Evolutionary conservation across 2,113 vertebrate species (phyloP).

Genomic region (Orcinus orca): DNA sequence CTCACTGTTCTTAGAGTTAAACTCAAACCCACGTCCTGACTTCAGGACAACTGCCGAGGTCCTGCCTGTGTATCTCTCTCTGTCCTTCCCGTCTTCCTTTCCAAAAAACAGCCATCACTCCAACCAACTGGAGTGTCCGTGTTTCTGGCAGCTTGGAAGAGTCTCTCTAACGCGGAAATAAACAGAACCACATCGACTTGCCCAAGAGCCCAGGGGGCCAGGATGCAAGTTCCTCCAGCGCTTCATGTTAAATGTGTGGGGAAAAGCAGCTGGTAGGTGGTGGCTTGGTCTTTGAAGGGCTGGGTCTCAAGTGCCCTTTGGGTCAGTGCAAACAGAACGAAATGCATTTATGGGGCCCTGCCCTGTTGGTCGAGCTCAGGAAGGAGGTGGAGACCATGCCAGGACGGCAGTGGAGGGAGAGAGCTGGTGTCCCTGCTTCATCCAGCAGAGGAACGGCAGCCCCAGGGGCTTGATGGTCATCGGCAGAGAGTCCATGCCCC

Average conservation of each 20-base stretch:
- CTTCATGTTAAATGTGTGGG: not conserved
- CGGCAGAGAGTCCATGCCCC: fast-evolving
- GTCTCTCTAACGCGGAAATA: not conserved
- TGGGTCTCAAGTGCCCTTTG: not conserved
- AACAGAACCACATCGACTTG: not conserved
- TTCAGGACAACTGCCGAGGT: not conserved
- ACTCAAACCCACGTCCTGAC: not conserved
- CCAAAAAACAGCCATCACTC: not conserved
- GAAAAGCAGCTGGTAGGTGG: not conserved
- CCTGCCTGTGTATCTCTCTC: not conserved
- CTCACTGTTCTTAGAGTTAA: not conserved
- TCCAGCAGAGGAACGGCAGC: not conserved
- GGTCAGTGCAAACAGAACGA: not conserved
- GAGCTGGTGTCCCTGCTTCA: not conserved
- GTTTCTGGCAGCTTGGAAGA: not conserved
- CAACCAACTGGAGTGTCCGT: not conserved
- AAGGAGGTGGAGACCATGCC: not conserved
- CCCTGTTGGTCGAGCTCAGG: not conserved
- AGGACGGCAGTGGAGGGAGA: not conserved
- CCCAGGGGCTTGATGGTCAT: not conserved
- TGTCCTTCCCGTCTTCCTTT: not conserved
- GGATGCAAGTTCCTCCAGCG: not conserved
- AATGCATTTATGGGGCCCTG: not conserved
- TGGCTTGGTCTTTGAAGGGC: not conserved
- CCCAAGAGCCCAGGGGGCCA: not conserved